These are phyloP conservation scores for Geotrypetes seraphini DNA, from an alignment of 2,797 vertebrate species.

Conservation along the genomic window DNA sequence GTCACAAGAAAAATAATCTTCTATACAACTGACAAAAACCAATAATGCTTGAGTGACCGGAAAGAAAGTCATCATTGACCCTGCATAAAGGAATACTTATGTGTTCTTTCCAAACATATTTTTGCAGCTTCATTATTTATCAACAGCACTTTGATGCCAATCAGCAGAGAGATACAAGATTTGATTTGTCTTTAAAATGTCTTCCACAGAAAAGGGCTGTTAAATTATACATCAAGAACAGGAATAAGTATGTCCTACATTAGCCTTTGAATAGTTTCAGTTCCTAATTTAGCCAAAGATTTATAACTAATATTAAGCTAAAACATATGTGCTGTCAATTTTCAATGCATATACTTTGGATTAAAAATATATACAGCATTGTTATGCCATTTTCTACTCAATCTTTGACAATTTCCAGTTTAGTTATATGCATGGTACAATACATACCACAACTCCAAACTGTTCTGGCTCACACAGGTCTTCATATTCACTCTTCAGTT, in stretches of 20 bases:
- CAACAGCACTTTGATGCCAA: conserved; percentile 26
- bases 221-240: conserved; percentile 15
- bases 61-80: not conserved
- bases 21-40: not conserved
- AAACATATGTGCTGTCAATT: conserved; percentile 3
- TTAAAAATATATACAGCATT: conserved; percentile 15
- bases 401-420: not conserved
- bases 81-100: rapidly evolving
- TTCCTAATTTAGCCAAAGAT: not conserved
- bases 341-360: conserved; percentile 4
- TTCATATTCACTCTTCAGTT: conserved; percentile 84
- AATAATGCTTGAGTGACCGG: rapidly evolving
- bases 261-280: too few relatives aligned
- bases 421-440: not conserved
- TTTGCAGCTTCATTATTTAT: conserved; percentile 28
- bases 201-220: conserved; percentile 29
- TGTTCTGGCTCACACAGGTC: conserved; percentile 92
- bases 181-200: conserved; percentile 16
- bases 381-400: conserved; percentile 1
- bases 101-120: conserved; percentile 5
- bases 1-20: not conserved
- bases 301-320: conserved; percentile 9
- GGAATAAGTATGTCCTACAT: too few relatives aligned
- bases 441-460: conserved; percentile 93
- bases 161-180: conserved; percentile 3